A percentile compares a stretch with the other conserved stretches of the same genome.
Evolutionary conservation across 1,140 invertebrate genomes (phyloP).

Genomic region (Triops longicaudatus): DNA sequence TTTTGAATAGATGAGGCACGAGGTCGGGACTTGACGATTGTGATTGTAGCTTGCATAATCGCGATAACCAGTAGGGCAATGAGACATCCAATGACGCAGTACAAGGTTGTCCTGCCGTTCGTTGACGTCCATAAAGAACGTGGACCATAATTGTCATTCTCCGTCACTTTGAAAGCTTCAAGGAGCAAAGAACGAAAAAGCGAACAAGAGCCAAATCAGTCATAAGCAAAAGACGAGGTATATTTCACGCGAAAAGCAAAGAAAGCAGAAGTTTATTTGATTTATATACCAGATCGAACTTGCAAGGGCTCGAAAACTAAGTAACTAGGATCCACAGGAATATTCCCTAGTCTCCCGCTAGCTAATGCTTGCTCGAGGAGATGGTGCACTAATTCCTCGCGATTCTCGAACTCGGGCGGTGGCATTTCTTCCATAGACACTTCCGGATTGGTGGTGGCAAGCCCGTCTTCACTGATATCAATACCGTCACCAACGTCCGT

Average conservation of each 20-base stretch:
- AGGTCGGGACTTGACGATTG: constrained; percentile 52
- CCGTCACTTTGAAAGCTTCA: neutral
- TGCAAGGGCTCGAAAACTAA: constrained; percentile 48
- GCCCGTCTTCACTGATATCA: constrained; percentile 39
- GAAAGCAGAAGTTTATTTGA: neutral
- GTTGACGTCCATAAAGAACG: constrained; percentile 29
- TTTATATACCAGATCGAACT: constrained; percentile 35
- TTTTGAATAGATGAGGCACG: constrained; percentile 30
- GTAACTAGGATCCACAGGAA: constrained; percentile 56
- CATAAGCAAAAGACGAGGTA: no score
- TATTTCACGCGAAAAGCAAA: no score
- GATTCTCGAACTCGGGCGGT: constrained; percentile 46
- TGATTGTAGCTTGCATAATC: constrained; percentile 72
- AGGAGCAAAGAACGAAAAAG: neutral
- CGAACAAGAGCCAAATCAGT: neutral
- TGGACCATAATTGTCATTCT: neutral
- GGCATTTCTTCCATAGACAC: constrained; percentile 55
- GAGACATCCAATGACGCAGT: constrained; percentile 72
- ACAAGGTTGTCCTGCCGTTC: constrained; percentile 58
- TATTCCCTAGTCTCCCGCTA: constrained; percentile 60
- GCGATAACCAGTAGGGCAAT: constrained; percentile 66
- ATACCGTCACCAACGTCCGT: neutral
- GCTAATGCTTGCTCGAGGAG: constrained; percentile 58
- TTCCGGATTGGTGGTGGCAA: constrained; percentile 56
- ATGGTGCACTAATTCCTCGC: constrained; percentile 44